phyloP scores from a whole-genome alignment of 1,140 invertebrate species.

The Hestina assimilis region DNA sequence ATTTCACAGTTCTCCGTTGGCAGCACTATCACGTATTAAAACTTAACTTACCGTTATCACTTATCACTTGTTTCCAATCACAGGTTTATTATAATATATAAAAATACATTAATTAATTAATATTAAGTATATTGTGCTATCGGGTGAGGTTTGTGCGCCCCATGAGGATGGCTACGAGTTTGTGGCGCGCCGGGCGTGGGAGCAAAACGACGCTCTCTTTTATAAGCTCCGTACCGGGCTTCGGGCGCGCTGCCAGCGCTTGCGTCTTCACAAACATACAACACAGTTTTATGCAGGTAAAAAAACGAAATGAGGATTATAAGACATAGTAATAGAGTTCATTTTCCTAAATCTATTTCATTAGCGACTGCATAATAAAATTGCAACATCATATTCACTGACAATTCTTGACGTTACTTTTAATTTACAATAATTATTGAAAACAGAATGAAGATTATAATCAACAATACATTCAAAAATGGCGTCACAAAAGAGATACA shows the following conservation, averaged over 20 bases:
- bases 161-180: constrained; percentile 67
- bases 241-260: constrained; percentile 63
- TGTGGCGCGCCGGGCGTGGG: constrained; percentile 70
- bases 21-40: constrained; percentile 52
- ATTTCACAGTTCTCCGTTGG: constrained; percentile 52
- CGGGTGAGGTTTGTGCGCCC: constrained; percentile 70
- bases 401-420: constrained; percentile 53
- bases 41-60: constrained; percentile 72
- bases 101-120: constrained; percentile 61
- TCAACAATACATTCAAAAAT: too few relatives aligned
- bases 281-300: constrained; percentile 16
- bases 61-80: constrained; percentile 74
- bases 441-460: too few relatives aligned
- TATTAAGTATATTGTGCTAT: constrained; percentile 61
- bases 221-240: constrained; percentile 69
- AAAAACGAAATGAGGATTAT: constrained; percentile 12
- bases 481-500: too few relatives aligned
- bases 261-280: constrained; percentile 36
- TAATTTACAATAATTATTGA: constrained; percentile 30
- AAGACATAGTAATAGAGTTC: constrained; percentile 30
- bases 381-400: constrained; percentile 35
- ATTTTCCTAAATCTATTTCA: constrained; percentile 27
- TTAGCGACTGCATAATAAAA: constrained; percentile 17
- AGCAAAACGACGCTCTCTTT: constrained; percentile 62
- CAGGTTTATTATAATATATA: constrained; percentile 41